These are phyloP conservation scores for Columba janthina DNA, from an alignment of 2,113 vertebrate species.

Conservation along the genomic window DNA sequence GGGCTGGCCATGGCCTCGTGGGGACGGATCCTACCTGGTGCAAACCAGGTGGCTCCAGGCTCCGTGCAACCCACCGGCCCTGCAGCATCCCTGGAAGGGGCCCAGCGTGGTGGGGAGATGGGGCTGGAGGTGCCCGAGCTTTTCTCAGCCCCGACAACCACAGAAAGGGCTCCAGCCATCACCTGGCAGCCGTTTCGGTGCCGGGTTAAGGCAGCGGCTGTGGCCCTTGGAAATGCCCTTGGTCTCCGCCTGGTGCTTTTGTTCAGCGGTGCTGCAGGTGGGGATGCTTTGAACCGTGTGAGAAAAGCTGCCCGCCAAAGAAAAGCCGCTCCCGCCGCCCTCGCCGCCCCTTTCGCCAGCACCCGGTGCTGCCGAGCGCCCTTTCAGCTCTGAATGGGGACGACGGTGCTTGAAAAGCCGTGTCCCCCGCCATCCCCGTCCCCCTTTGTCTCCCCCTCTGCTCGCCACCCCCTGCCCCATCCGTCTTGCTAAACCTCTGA, in stretches of 20 bases:
- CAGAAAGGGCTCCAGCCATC: background rate
- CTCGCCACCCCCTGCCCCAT: background rate
- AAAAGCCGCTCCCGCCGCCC: background rate
- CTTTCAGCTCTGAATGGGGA: slow-evolving; percentile 35
- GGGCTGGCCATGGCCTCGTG: fast-evolving
- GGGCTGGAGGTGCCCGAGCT: background rate
- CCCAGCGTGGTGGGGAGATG: fast-evolving
- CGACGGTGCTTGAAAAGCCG: background rate
- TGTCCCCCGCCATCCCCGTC: background rate
- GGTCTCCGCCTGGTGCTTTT: background rate
- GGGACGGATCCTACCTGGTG: background rate
- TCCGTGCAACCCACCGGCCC: fast-evolving
- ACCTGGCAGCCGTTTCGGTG: background rate
- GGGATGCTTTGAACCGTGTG: background rate
- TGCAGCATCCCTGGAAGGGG: background rate
- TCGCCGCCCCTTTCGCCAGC: background rate
- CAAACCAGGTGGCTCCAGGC: background rate
- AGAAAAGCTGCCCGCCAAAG: background rate
- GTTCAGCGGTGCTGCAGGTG: background rate
- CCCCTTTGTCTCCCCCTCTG: background rate
- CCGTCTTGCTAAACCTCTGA: background rate
- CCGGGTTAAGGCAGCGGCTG: background rate
- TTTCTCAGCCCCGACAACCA: background rate
- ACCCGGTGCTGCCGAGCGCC: background rate
- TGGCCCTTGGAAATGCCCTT: background rate